Base-by-base conservation (phyloP, 2,113 vertebrate genomes). In the Datnioides undecimradiatus region DNA sequence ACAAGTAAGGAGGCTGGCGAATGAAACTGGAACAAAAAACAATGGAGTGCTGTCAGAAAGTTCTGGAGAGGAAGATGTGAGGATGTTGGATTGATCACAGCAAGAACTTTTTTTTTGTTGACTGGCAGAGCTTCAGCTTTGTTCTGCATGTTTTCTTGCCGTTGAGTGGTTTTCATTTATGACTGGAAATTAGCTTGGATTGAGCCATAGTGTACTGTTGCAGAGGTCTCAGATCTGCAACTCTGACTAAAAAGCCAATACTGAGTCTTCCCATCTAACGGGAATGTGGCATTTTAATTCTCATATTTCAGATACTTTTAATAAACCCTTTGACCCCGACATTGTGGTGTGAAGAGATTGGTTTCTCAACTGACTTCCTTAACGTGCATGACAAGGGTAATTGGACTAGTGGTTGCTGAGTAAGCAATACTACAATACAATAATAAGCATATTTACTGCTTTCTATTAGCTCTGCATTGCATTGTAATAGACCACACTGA, bases 11-110 rank as follows among this genome's bases (percentile, higher is more conserved):
- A 49, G 36, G 70, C 45, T 41, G 34, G 63, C 25, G 34, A n/a
- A 64, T 54, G n/a, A 27, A 57, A 65, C 41, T 34, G 40, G 34
- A 73, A 19, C 33, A 77, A 5, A 55, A 33, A 60, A 63, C 76
- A 69, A 58, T 27, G 23, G 63, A 40, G 48, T 12, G 16, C 34
- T 55, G 55, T 60, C 64, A 69, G 49, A 48, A 55, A 14, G 8
- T 57, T 43, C 3, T n/a, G n/a, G 21, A 36, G 38, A 67, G 46
- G 40, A 13, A 33, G 19, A 45, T 36, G 52, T 29, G 70, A 59
- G 52, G 27, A 59, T 27, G 29, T 71, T 52, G 45, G 29, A 54
- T 23, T 54, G 16, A 79, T 71, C 12, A n/a, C 49, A 38, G 29
- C 48, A 31, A 17, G 9, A 36, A 45, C n/a, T 33, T 62, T 49